Evolutionary conservation across 2,113 vertebrate genomes (phyloP).

Genomic region (Ivindomyrus marchei): DNA sequence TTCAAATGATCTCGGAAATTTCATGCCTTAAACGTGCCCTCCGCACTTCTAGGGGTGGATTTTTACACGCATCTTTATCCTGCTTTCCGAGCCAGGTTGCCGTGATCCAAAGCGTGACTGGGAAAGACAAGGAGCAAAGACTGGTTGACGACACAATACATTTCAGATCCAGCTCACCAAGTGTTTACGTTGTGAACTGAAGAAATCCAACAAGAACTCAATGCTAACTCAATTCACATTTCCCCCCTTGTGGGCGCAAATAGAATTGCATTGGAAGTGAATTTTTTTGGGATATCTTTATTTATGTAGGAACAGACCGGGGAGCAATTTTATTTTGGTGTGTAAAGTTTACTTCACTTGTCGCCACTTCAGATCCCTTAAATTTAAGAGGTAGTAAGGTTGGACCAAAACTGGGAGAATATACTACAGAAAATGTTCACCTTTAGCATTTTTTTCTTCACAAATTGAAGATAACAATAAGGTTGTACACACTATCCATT

Average conservation of each 20-base stretch:
- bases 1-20: not conserved
- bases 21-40: not conserved
- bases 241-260: not conserved
- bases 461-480: not conserved
- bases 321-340: not conserved
- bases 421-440: not conserved
- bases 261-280: not conserved
- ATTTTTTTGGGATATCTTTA: not conserved
- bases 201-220: not conserved
- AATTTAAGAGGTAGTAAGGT: not conserved
- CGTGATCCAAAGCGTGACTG: not conserved
- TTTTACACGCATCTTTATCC: not conserved
- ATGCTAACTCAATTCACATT: not conserved
- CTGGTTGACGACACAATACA: not conserved
- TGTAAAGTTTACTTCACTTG: not conserved
- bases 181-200: not conserved
- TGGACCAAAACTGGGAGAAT: not conserved
- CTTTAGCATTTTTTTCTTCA: not conserved
- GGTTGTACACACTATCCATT: not conserved
- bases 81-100: not conserved
- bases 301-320: not conserved
- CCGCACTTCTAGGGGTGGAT: not conserved
- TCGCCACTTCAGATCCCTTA: not conserved
- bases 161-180: not conserved
- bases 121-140: not conserved